Conservation (phyloP, 2,888 invertebrate genomes). For the Zeuzera pyrina region DNA sequence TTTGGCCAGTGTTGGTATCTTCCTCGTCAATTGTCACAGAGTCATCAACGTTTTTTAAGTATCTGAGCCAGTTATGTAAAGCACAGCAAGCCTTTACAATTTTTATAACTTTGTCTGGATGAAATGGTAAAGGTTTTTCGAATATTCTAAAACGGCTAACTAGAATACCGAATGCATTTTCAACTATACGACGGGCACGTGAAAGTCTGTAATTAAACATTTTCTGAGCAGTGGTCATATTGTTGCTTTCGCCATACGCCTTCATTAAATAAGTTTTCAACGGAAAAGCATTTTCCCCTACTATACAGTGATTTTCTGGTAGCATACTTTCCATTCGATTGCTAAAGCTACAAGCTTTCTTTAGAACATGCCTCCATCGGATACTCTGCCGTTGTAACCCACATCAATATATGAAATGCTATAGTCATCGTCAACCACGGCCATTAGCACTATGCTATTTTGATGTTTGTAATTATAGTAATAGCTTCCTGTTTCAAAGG, state of each 20-base stretch:
- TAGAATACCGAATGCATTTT: too few species aligned
- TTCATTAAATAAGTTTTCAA: conserved; percentile 12
- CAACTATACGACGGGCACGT: too few species aligned
- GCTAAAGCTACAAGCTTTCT: conserved; percentile 13
- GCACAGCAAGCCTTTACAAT: conserved; percentile 3
- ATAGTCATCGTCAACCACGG: conserved; percentile 11
- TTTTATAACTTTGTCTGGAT: conserved; percentile 3
- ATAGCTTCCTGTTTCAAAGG: conserved; percentile 12
- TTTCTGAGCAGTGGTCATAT: too few species aligned
- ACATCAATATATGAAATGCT: conserved; percentile 14
- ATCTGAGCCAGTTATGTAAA: conserved; percentile 1
- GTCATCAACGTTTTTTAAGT: too few species aligned
- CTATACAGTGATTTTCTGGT: conserved; percentile 11
- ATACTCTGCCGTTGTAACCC: conserved; percentile 14
- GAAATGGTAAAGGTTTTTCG: conserved; percentile 1
- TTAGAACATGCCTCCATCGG: conserved; percentile 20
- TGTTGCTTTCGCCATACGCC: conserved; percentile 10
- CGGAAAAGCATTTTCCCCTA: conserved; percentile 9
- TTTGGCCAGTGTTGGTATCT: conserved; percentile 6
- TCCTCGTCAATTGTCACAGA: conserved; percentile 14
- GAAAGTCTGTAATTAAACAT: too few species aligned
- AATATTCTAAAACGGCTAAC: too few species aligned
- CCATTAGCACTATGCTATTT: conserved; percentile 12
- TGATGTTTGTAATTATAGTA: conserved; percentile 12
- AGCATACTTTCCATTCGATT: conserved; percentile 13